Conservation (phyloP, 2,888 invertebrate species). For the Scaptomyza cyrtandrae region DNA sequence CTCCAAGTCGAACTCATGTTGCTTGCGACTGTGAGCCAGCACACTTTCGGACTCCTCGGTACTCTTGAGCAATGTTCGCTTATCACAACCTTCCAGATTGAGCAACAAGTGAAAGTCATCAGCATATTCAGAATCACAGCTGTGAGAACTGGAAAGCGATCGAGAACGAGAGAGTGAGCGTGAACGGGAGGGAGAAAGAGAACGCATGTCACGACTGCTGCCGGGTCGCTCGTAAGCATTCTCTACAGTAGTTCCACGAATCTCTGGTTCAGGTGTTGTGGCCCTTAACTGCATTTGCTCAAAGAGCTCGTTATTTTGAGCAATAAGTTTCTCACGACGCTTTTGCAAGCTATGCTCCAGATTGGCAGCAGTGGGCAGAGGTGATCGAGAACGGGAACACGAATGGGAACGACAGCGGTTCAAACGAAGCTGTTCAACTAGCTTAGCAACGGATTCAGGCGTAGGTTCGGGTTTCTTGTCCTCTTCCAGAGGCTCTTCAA, state of each 20-base stretch:
- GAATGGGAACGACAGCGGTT: constrained; percentile 66
- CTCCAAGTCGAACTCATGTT: constrained; percentile 73
- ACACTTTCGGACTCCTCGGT: constrained; percentile 69
- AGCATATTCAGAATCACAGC: constrained; percentile 31
- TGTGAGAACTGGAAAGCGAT: constrained; percentile 41
- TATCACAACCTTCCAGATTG: constrained; percentile 69
- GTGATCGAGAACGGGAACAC: constrained; percentile 65
- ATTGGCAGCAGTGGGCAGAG: constrained; percentile 66
- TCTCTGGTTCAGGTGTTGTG: constrained; percentile 65
- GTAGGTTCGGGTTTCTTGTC: constrained; percentile 53
- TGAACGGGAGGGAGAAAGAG: constrained; percentile 65
- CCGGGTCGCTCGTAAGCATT: constrained; percentile 52
- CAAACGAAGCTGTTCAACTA: constrained; percentile 68
- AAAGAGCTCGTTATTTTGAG: constrained; percentile 70
- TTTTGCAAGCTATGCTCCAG: constrained; percentile 69
- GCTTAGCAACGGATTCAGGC: constrained; percentile 60
- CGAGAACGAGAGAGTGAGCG: constrained; percentile 52
- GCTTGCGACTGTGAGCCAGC: constrained; percentile 61
- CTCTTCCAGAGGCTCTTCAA: constrained; percentile 25
- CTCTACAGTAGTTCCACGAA: constrained; percentile 47
- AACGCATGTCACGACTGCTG: constrained; percentile 49
- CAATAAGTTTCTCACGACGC: constrained; percentile 69
- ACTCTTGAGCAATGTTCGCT: constrained; percentile 55
- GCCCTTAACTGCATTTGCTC: constrained; percentile 61
- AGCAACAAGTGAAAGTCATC: constrained; percentile 75